Evolutionary conservation across 1,140 invertebrate genomes (phyloP).

Genomic region (Palaemon carinicauda): DNA sequence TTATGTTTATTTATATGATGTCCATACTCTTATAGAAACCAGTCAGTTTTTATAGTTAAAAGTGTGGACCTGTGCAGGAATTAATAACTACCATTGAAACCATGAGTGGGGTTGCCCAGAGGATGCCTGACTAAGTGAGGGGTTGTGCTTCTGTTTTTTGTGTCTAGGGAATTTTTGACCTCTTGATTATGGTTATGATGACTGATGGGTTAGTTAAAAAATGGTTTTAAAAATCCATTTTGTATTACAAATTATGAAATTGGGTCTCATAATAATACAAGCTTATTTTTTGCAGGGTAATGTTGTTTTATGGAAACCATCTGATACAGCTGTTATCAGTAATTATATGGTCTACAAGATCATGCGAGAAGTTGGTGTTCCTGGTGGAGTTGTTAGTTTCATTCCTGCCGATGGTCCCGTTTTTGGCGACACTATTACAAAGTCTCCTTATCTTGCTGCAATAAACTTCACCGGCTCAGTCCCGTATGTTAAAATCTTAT

Average conservation of each 20-base stretch:
- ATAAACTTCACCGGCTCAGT: conserved; percentile 99
- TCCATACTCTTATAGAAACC: no score
- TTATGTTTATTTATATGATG: no score
- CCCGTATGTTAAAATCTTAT: conserved; percentile 71
- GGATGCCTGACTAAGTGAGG: no score
- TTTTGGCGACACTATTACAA: conserved; percentile 92
- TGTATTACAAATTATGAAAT: neutral
- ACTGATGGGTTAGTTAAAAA: no score
- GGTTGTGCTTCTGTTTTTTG: no score
- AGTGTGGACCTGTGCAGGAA: no score
- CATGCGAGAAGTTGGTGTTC: conserved; percentile 91
- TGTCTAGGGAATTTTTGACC: no score
- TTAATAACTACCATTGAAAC: no score
- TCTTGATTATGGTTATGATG: no score
- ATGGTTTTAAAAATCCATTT: no score
- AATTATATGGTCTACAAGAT: conserved; percentile 96
- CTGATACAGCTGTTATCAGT: conserved; percentile 95
- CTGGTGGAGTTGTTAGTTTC: conserved; percentile 96
- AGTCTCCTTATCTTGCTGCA: conserved; percentile 85
- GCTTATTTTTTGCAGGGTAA: conserved; percentile 77
- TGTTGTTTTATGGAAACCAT: conserved; percentile 97
- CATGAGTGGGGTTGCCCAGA: no score
- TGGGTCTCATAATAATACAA: neutral
- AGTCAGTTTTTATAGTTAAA: no score
- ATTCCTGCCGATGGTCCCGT: conserved; percentile 93